A percentile compares a stretch with the other conserved stretches of the same genome.
Evolutionary conservation across 2,797 vertebrate genomes (phyloP).

Genomic region (Carduelis carduelis): DNA sequence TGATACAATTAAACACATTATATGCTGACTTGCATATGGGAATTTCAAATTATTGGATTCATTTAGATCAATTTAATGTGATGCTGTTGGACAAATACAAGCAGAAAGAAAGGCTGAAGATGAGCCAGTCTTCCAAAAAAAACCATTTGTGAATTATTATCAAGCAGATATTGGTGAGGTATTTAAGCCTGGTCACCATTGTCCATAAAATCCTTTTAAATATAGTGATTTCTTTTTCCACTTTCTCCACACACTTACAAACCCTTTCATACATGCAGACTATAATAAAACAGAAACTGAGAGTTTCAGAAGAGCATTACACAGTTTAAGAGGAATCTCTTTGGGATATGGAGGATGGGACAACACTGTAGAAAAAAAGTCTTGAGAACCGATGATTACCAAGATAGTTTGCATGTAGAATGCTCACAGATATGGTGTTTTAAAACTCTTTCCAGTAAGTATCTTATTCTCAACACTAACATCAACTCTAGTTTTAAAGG

Average conservation of each 20-base stretch:
- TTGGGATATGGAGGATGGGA: neutral
- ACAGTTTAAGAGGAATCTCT: neutral
- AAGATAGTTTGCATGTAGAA: neutral
- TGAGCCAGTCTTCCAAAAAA: neutral
- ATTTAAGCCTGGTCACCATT: neutral
- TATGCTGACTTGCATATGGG: neutral
- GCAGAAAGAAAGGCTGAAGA: neutral
- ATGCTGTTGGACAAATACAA: neutral
- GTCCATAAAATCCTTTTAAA: neutral
- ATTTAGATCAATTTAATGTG: neutral
- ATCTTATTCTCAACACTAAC: neutral
- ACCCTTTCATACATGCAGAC: neutral
- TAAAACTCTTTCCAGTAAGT: neutral
- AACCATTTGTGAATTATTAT: neutral
- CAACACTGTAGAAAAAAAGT: neutral
- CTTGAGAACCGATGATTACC: neutral
- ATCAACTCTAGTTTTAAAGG: neutral
- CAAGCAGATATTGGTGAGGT: neutral
- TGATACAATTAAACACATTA: neutral
- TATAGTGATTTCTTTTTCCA: rapidly evolving
- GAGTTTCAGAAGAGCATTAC: neutral
- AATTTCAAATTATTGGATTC: neutral
- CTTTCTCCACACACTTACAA: neutral
- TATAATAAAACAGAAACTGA: neutral
- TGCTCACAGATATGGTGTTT: neutral